These are phyloP conservation scores for Cosmia trapezina DNA, from an alignment of 2,888 invertebrate genomes.

Conservation along the genomic window DNA sequence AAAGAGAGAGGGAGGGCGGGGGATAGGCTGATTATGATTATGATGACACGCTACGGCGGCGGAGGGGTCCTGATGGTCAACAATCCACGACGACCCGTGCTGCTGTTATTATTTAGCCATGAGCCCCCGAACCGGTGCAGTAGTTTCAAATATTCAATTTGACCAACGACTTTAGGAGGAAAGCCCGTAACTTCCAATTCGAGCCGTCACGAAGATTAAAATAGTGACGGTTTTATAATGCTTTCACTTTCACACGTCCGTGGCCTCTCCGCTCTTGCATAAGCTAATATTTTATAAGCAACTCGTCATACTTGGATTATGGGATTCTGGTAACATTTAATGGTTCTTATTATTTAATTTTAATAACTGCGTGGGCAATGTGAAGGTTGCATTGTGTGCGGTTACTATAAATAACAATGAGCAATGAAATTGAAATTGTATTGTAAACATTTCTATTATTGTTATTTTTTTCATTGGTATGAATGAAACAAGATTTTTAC, in stretches of 20 bases:
- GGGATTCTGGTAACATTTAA: conserved; percentile 45
- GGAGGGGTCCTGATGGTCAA: no score
- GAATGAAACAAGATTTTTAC: background rate
- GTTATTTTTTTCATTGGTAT: conserved; percentile 4
- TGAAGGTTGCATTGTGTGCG: conserved; percentile 31
- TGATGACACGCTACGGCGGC: no score
- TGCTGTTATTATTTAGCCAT: no score
- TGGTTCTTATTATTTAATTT: conserved; percentile 49
- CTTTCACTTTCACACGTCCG: conserved; percentile 83
- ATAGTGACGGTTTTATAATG: conserved; percentile 46
- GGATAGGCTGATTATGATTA: no score
- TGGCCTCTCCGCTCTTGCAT: conserved; percentile 67
- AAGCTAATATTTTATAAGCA: conserved; percentile 60
- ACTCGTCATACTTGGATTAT: conserved; percentile 65
- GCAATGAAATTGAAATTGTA: conserved; percentile 15
- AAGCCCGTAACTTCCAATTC: conserved; percentile 17
- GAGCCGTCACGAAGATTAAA: conserved; percentile 32
- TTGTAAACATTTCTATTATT: conserved; percentile 33
- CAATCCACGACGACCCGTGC: no score
- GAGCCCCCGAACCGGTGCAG: no score
- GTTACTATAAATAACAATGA: conserved; percentile 10
- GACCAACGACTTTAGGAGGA: conserved; percentile 14
- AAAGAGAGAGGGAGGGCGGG: no score
- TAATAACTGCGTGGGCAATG: conserved; percentile 23
- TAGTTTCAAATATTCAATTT: conserved; percentile 12